Evolutionary conservation across 2,888 invertebrate genomes (phyloP), one percentile per base, ranked within the genome.

Genomic region (Calameuta idolon): DNA sequence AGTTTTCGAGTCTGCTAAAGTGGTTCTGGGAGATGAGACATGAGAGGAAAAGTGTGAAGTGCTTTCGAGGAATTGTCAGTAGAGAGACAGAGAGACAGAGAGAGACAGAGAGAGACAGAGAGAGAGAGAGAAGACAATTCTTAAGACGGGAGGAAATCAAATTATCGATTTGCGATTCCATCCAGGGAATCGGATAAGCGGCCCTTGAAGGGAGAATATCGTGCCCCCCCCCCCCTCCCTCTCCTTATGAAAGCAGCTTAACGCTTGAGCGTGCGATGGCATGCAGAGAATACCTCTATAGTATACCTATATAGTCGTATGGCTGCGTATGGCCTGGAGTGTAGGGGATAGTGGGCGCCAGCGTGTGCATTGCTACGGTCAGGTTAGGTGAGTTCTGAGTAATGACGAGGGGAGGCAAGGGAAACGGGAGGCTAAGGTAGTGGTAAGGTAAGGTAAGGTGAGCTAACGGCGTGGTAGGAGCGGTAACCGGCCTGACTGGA

Each of bases 401-500:
- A 68, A 73, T 34, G 35, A 75, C 77, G 40, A 68, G 79, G 34
- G 23, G 77, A 37, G 77, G 81, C 69, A 75, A 78, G 82, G 79
- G 74, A 79, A 80, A 82, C 82, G 79, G 73, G 74, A 75, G 79
- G 81, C 79, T 73, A 71, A 76, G 71, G 76, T 73, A 69, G 76
- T 76, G 81, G 80, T 71, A 34, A 15, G 71, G 34, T 33, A 34
- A 79, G 77, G 82, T 34, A 76, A 82, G 81, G 80, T 83, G 84
- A 89, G 87, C 86, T 87, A 89, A 89, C 88, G 87, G 89, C 87
- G 86, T 79, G 87, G 83, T 83, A 89, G 89, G 89, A 90, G 89
- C 87, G 89, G 88, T 85, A 89, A 90, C 90, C 90, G 90, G 89
- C 89, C 87, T 86, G 85, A 87, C 89, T 89, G 89, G 87, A 86